phyloP scores from a whole-genome alignment of 2,797 vertebrate species.

The Gallinago solitaria region DNA sequence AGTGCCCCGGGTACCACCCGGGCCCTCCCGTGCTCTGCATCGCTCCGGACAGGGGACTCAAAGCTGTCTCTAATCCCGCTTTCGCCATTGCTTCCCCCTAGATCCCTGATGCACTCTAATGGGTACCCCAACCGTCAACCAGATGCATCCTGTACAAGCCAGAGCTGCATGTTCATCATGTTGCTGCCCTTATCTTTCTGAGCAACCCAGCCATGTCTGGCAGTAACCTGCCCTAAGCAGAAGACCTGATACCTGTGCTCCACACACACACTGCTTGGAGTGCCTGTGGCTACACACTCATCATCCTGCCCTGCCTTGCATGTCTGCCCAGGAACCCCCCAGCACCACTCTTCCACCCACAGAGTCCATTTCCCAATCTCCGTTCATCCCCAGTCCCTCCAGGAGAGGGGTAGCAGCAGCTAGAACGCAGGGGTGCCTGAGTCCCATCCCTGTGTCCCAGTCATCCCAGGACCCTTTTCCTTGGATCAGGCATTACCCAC shows the following conservation, averaged over 20 bases:
- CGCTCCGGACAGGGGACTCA: fast-evolving
- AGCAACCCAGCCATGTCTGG: fast-evolving
- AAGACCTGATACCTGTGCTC: too few relatives aligned
- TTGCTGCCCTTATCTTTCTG: fast-evolving
- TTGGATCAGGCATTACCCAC: not conserved
- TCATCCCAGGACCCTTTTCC: not conserved
- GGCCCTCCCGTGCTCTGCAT: fast-evolving
- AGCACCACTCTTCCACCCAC: fast-evolving
- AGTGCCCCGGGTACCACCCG: fast-evolving
- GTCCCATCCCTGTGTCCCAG: too few relatives aligned
- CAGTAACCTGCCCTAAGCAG: not conserved
- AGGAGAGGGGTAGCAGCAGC: not conserved
- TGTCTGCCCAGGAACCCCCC: not conserved
- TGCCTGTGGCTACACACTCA: fast-evolving
- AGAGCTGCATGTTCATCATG: fast-evolving
- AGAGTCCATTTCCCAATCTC: not conserved
- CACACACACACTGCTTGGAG: fast-evolving
- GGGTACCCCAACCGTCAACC: not conserved
- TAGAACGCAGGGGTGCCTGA: fast-evolving
- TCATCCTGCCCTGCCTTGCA: not conserved
- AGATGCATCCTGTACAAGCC: fast-evolving
- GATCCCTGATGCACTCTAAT: too few relatives aligned
- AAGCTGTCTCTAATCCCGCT: fast-evolving
- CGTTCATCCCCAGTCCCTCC: not conserved
- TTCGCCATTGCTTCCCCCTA: fast-evolving